Conservation (phyloP, 2,113 vertebrate genomes). For the Centrocercus urophasianus region DNA sequence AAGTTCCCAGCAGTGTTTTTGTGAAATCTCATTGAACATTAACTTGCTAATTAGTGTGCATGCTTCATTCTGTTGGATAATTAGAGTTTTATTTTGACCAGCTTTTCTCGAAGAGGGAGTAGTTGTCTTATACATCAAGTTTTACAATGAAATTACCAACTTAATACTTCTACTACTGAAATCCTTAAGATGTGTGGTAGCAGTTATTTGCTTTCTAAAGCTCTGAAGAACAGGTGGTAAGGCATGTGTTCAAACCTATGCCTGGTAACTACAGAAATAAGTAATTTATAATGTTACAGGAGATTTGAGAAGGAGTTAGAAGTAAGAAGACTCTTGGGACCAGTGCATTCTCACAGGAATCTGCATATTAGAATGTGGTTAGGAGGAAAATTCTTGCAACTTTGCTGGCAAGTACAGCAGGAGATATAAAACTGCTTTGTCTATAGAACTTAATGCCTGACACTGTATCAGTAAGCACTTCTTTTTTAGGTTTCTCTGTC, state of each 20-base stretch:
- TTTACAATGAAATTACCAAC: slow-evolving; percentile 17
- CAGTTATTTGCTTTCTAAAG: neutral
- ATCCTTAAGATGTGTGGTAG: neutral
- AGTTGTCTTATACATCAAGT: neutral
- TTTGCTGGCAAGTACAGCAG: neutral
- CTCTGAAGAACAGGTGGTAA: neutral
- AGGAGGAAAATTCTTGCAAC: neutral
- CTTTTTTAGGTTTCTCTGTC: neutral
- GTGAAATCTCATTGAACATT: slow-evolving; percentile 53
- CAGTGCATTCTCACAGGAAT: neutral
- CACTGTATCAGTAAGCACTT: neutral
- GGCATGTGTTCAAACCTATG: neutral
- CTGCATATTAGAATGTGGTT: neutral
- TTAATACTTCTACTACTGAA: slow-evolving; percentile 5
- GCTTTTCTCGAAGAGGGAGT: slow-evolving; percentile 5
- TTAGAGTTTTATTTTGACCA: slow-evolving; percentile 18
- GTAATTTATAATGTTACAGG: neutral
- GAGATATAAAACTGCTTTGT: neutral
- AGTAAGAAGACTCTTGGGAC: neutral
- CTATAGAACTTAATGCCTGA: neutral
- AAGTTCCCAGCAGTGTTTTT: slow-evolving; percentile 51
- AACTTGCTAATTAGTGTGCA: slow-evolving; percentile 51
- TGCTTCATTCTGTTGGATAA: slow-evolving; percentile 34
- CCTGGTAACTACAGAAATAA: neutral
- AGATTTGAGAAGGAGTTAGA: neutral